phyloP scores from a whole-genome alignment of 2,113 vertebrate species.

The Dipodomys spectabilis region DNA sequence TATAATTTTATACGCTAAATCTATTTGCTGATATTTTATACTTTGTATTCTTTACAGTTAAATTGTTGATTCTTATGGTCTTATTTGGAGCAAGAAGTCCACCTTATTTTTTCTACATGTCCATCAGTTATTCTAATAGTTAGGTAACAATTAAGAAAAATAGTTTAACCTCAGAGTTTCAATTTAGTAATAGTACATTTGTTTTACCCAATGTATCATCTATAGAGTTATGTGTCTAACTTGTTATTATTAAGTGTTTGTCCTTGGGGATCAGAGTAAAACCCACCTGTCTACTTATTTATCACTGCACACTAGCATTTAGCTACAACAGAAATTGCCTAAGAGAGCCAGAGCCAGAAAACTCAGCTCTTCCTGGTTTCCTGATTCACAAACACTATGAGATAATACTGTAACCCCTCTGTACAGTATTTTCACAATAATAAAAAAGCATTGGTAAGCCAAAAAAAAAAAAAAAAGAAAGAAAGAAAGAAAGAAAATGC shows the following conservation, averaged over 20 bases:
- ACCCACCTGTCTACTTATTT: not conserved
- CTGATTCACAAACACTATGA: not conserved
- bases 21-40: not conserved
- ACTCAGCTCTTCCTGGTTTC: not conserved
- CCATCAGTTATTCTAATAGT: not conserved
- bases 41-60: constrained; percentile 16
- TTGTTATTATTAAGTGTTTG: not conserved
- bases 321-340: not conserved
- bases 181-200: not conserved
- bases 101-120: constrained; percentile 4
- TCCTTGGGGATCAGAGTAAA: not conserved
- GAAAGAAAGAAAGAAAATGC: not conserved
- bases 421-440: too few species aligned
- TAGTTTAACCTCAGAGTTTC: not conserved
- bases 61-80: constrained; percentile 15
- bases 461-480: too few species aligned
- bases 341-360: not conserved
- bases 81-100: not conserved
- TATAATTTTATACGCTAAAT: too few species aligned
- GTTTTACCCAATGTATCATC: not conserved
- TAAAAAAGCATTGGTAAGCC: too few species aligned
- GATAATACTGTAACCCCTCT: too few species aligned
- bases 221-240: not conserved
- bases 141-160: not conserved
- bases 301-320: not conserved